Conservation (phyloP, 2,888 invertebrate genomes). For the Asteroscopus sphinx region DNA sequence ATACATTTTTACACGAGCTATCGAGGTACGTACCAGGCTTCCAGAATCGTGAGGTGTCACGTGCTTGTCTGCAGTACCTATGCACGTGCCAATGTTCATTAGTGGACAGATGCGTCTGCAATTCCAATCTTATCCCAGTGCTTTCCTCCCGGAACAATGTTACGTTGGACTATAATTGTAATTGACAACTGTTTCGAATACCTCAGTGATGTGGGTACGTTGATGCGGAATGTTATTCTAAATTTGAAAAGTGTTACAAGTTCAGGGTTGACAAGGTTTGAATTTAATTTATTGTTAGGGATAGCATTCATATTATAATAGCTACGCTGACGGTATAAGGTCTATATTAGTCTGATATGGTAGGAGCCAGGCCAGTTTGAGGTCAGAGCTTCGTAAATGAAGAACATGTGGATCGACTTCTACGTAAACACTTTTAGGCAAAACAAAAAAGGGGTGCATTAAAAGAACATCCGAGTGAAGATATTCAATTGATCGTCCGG, state of each 20-base stretch:
- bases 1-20: constrained; percentile 39
- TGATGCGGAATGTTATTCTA: neutral
- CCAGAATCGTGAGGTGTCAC: constrained; percentile 68
- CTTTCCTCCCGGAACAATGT: constrained; percentile 67
- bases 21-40: constrained; percentile 27
- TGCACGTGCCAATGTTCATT: constrained; percentile 77
- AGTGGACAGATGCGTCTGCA: constrained; percentile 78
- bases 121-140: constrained; percentile 81
- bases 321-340: no score
- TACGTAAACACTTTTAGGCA: no score
- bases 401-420: no score
- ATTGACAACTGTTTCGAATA: constrained; percentile 74
- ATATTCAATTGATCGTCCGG: no score
- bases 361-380: no score
- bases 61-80: constrained; percentile 62
- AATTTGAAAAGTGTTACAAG: neutral
- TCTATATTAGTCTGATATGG: no score
- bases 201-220: constrained; percentile 39
- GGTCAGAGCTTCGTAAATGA: no score
- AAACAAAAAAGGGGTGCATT: no score
- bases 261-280: neutral
- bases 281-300: neutral
- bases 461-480: no score
- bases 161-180: constrained; percentile 71
- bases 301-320: no score